Conservation (phyloP, 2,888 invertebrate genomes). For the Pedicia rivosa region DNA sequence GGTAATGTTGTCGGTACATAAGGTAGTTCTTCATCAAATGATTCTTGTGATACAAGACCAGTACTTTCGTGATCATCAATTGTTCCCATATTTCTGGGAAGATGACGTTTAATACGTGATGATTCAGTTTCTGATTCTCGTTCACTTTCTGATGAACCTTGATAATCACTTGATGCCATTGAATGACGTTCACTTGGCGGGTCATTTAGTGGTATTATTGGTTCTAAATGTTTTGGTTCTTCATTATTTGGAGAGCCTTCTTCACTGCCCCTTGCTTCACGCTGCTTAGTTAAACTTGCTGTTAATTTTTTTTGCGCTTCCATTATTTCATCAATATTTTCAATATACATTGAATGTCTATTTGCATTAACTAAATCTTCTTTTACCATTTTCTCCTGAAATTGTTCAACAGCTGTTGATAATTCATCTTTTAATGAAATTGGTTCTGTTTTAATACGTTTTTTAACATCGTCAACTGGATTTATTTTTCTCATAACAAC, state of each 20-base stretch:
- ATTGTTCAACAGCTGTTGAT: constrained; percentile 1
- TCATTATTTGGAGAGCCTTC: constrained; percentile 8
- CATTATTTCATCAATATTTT: constrained; percentile 25
- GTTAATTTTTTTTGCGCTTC: constrained; percentile 21
- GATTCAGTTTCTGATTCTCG: constrained; percentile 28
- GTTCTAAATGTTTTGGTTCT: background rate
- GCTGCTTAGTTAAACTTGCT: constrained; percentile 18
- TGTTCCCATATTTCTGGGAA: constrained; percentile 11
- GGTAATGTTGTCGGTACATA: constrained; percentile 84
- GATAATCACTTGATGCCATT: constrained; percentile 29
- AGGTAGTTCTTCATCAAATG: constrained; percentile 73
- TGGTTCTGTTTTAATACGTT: background rate
- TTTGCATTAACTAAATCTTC: constrained; percentile 15
- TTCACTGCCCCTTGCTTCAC: constrained; percentile 15
- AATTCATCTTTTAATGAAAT: constrained; percentile 9
- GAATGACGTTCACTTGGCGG: constrained; percentile 17
- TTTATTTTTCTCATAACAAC: background rate
- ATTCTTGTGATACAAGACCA: constrained; percentile 63
- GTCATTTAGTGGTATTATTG: no score
- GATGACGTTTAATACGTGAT: constrained; percentile 14
- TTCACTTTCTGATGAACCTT: constrained; percentile 55
- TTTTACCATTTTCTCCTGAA: constrained; percentile 6
- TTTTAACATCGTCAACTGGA: background rate
- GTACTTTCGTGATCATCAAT: constrained; percentile 53
- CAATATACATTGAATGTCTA: constrained; percentile 27